Evolutionary conservation across 2,797 vertebrate genomes (phyloP).

Genomic region (Cuniculus paca): DNA sequence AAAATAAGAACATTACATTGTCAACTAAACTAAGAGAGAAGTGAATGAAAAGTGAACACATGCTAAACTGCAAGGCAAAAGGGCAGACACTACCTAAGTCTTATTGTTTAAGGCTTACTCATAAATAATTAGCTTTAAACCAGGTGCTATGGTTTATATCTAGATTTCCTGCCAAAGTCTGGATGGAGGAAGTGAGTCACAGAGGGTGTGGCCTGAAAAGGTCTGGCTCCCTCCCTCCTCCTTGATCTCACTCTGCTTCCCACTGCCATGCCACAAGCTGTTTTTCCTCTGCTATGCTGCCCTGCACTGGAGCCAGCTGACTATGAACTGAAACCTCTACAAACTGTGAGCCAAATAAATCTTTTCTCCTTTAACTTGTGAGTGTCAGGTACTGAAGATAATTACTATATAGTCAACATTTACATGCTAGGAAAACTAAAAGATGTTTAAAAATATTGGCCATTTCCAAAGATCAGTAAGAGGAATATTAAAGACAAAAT

Average conservation of each 20-base stretch:
- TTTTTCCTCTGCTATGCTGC: not conserved
- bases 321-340: not conserved
- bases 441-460: slow-evolving; percentile 38
- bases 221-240: not conserved
- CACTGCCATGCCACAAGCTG: not conserved
- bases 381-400: not conserved
- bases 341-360: not conserved
- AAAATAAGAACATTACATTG: slow-evolving; percentile 79
- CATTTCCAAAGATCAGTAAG: slow-evolving; percentile 31
- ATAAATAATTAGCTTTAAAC: slow-evolving; percentile 44
- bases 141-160: not conserved
- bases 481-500: not conserved
- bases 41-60: slow-evolving; percentile 24
- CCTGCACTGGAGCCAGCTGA: not conserved
- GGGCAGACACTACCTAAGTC: not conserved
- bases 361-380: not conserved
- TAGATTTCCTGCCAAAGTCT: not conserved
- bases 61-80: slow-evolving; percentile 32
- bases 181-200: not conserved
- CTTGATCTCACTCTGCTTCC: not conserved
- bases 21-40: slow-evolving; percentile 34
- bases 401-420: slow-evolving; percentile 3
- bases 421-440: slow-evolving; percentile 54
- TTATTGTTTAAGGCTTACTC: not conserved
- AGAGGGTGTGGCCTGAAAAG: not conserved